Evolutionary conservation across 2,888 invertebrate species (phyloP), one percentile per base, ranked within the genome.

Genomic region (Sarcophaga caerulescens): DNA sequence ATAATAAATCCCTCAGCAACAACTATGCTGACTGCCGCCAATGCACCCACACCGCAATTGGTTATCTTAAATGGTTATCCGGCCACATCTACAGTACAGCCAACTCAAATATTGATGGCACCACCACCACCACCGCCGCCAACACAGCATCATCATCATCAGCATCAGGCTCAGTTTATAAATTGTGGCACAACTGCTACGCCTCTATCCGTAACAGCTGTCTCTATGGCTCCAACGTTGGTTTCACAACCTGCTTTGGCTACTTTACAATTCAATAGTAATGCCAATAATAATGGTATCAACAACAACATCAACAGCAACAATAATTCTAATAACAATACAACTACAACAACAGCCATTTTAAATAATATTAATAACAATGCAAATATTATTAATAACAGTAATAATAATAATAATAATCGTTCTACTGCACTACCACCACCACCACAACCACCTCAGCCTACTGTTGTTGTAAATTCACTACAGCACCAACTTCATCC

Each of bases 401-500:
- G 82, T 63, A 81, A 70, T 88, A 85, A 63, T 45, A 85, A 68
- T 81, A 88, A 80, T 80, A 85, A 75, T 80, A 82, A 81, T 85
- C 85, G 83, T 81, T 74, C 81, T 86, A 81, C 86, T 81, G 79
- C 88, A 89, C 76, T 82, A 85, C 89, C 87, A 89, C 90, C 88
- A 90, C 89, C 88, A 90, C 90, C 89, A 91, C 89, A 89, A 89
- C 89, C 90, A 91, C 90, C 89, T 89, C 89, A 91, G 92, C 91
- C 91, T 90, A 92, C 91, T 92, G 92, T 92, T 91, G 92, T 93
- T 91, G 92, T 92, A 90, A 92, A 92, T 89, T 91, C 93, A 93
- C 92, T 92, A 88, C 93, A 92, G 92, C 93, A 93, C 92, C 92
- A 93, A 92, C 93, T 92, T 91, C 92, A 93, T 91, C 92, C 92